Evolutionary conservation across 92 coral and sea anemone genomes (phyloP).

Genomic region (Phymanthus crucifer): DNA sequence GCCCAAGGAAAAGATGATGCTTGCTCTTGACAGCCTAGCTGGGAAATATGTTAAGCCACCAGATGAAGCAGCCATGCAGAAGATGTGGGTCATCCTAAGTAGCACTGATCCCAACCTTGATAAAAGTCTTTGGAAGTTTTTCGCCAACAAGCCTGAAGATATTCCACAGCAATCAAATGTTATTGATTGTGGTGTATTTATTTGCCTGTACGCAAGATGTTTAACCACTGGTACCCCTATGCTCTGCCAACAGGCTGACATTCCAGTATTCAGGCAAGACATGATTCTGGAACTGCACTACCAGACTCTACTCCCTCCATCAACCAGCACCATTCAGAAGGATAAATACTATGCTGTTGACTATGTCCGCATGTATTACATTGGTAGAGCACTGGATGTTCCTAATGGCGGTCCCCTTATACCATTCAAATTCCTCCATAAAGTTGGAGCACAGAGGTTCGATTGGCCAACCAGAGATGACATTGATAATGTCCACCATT

Average conservation of each 20-base stretch:
- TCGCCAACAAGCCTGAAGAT: slow-evolving; percentile 43
- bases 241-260: slow-evolving; percentile 23
- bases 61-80: slow-evolving; percentile 30
- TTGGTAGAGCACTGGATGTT: not conserved
- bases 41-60: slow-evolving; percentile 40
- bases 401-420: no score
- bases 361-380: not conserved
- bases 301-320: not conserved
- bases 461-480: slow-evolving; percentile 40
- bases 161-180: slow-evolving; percentile 52
- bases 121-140: slow-evolving; percentile 35
- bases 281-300: no score
- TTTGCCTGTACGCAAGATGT: slow-evolving; percentile 52
- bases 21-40: slow-evolving; percentile 42
- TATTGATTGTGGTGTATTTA: slow-evolving; percentile 48
- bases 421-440: slow-evolving; percentile 15
- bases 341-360: not conserved
- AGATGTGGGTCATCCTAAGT: slow-evolving; percentile 38
- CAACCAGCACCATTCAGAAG: not conserved
- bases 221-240: slow-evolving; percentile 29
- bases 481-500: slow-evolving; percentile 15
- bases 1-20: slow-evolving; percentile 28
- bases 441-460: slow-evolving; percentile 21
- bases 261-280: no score
- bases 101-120: not conserved